phyloP scores from a whole-genome alignment of 2,888 invertebrate species.

The Lamellibrachia satsuma region DNA sequence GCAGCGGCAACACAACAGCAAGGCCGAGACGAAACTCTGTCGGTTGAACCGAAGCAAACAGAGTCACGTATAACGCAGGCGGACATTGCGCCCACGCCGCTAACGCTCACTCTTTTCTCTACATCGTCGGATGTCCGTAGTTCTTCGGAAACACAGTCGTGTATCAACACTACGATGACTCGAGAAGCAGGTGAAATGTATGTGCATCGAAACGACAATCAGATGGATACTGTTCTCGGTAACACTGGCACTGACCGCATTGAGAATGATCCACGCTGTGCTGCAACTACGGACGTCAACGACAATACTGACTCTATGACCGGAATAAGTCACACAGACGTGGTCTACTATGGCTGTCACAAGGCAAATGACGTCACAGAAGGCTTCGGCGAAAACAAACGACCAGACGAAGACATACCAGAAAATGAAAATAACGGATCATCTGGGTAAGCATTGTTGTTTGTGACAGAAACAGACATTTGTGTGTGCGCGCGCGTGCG shows the following conservation, averaged over 20 bases:
- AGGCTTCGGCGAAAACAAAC: background rate
- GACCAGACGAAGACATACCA: background rate
- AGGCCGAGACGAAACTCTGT: background rate
- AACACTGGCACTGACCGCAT: background rate
- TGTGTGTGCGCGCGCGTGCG: background rate
- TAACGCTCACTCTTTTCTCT: background rate
- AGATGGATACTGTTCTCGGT: background rate
- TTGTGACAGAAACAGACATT: background rate
- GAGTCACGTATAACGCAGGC: background rate
- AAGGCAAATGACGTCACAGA: background rate
- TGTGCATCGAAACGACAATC: background rate
- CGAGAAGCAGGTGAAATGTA: background rate
- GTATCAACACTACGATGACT: background rate
- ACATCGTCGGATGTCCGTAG: background rate
- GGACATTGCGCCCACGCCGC: background rate
- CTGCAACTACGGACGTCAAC: background rate
- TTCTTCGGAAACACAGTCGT: background rate
- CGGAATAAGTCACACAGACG: background rate
- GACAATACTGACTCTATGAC: background rate
- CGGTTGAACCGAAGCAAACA: background rate
- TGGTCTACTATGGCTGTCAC: background rate
- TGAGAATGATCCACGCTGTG: background rate
- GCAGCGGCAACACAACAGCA: background rate
- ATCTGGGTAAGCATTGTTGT: background rate
- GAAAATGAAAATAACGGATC: background rate